These are phyloP conservation scores for Amblyopsis rosae DNA, from an alignment of 2,113 vertebrate genomes.

Conservation along the genomic window DNA sequence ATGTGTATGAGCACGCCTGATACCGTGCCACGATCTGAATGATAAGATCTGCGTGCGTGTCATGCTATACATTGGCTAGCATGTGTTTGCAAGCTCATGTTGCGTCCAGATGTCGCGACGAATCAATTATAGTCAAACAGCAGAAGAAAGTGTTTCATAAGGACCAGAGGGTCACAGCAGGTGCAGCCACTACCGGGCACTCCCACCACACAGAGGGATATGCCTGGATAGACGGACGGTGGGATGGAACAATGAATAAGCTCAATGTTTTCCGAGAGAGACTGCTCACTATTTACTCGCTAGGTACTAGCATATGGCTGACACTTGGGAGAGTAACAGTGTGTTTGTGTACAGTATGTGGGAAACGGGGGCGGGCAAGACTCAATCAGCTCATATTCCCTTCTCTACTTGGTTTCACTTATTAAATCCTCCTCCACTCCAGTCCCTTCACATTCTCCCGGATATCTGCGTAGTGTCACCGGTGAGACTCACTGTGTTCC, in stretches of 20 bases:
- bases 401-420: background rate
- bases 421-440: background rate
- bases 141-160: conserved; percentile 77
- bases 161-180: conserved; percentile 54
- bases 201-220: conserved; percentile 49
- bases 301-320: too few species aligned
- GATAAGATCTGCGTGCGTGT: conserved; percentile 42
- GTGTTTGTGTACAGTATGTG: background rate
- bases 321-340: too few species aligned
- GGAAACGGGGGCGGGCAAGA: background rate
- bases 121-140: conserved; percentile 78
- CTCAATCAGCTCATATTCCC: background rate
- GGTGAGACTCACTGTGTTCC: background rate
- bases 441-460: background rate
- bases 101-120: conserved; percentile 79
- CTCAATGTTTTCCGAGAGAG: background rate
- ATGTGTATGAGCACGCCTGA: background rate
- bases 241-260: conserved; percentile 30
- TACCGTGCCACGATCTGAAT: conserved; percentile 29
- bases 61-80: conserved; percentile 57
- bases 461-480: background rate
- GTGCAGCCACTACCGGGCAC: conserved; percentile 56
- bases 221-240: conserved; percentile 23
- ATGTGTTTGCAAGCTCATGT: conserved; percentile 74
- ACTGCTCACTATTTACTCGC: too few species aligned